Conservation (phyloP, 2,113 vertebrate species). For the Psophia crepitans region DNA sequence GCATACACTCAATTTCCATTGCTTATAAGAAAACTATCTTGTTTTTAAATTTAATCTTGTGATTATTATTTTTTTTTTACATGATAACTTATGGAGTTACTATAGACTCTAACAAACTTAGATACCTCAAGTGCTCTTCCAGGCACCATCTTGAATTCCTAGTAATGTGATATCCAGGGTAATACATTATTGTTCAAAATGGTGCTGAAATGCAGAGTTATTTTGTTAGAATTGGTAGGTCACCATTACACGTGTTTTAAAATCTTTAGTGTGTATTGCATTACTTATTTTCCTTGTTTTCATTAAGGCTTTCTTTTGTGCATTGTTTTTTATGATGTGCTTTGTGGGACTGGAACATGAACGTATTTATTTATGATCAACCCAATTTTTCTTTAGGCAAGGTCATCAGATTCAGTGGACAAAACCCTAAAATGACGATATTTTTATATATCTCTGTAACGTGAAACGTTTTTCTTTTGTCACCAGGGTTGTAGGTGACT, state of each 20-base stretch:
- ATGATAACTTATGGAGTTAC: background rate
- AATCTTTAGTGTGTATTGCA: background rate
- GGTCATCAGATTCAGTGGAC: background rate
- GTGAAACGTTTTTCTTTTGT: background rate
- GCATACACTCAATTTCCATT: fast-evolving
- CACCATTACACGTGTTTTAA: fast-evolving
- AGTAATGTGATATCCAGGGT: background rate
- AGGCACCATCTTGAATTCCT: background rate
- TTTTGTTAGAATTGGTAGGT: background rate
- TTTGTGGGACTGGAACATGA: background rate
- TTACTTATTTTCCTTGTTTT: background rate
- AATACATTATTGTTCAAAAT: background rate
- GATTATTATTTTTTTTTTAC: background rate
- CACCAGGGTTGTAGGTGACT: background rate
- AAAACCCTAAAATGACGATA: no score
- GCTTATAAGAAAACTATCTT: background rate
- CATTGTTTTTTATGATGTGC: background rate
- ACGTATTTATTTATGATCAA: background rate
- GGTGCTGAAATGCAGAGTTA: background rate
- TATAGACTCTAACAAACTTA: background rate
- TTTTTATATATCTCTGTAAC: fast-evolving
- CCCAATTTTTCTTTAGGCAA: background rate
- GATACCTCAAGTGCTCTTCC: background rate
- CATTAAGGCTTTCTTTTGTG: background rate
- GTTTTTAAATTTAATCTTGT: background rate